Base-by-base conservation (phyloP, 1,140 invertebrate genomes). In the Ceratosolen fusciceps region DNA sequence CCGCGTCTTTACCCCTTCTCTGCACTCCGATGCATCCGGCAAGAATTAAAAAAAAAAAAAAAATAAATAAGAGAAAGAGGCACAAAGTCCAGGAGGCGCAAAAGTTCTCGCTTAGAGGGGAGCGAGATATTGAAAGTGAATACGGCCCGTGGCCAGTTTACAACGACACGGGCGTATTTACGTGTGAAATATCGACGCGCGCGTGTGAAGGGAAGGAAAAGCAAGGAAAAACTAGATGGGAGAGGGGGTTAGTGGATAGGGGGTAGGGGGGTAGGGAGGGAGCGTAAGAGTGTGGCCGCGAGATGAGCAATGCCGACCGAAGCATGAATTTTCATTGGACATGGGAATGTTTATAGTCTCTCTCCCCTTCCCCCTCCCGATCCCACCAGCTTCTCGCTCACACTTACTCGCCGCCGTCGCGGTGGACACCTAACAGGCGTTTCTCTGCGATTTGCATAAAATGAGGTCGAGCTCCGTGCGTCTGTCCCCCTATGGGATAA, bases 371-470 rank as follows among this genome's bases (percentile, higher is more conserved):
- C 34, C 54, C 74, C 47, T 68, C 47, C 67, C 29, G n/a, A 26
- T 67, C 43, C 37, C n/a, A n/a, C n/a, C n/a, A n/a, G n/a, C n/a
- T 16, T 76, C 60, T 37, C 29, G 34, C 60, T 52, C 24, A 68
- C 74, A 49, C 58, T 75, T 56, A 68, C 31, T 70, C 52, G 39
- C 26, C 54, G 49, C 70, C 43, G 21, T 47, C 24, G 10, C 71
- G 71, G 80, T 74, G 82, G 81, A 81, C 82, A 82, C 82, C 82
- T 83, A 84, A 82, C 83, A 74, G 82, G 84, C 82, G 81, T 82
- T 84, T 85, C 82, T 80, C 74, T 82, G 81, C 81, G 83, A 85
- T 85, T 85, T 85, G 81, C 83, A 85, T 85, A 82, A 85, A 85
- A 85, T 84, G 83, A 85, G 83, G 54, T 60, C 78, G 62, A 67